phyloP scores from a whole-genome alignment of 37 sponge, comb jelly and placozoan species.

The Spongilla lacustris region DNA sequence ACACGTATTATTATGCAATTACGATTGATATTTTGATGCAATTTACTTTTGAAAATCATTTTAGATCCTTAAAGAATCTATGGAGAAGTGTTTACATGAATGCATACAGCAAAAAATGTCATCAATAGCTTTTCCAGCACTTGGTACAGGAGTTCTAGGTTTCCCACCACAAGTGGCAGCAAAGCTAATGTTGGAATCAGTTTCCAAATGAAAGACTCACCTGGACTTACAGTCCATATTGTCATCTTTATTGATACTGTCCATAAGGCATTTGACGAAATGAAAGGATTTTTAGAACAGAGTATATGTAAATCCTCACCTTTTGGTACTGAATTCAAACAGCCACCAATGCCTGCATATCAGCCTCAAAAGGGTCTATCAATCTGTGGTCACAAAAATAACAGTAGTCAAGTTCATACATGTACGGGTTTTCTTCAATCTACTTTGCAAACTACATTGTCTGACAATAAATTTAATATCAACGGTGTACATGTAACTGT shows the following conservation, averaged over 20 bases:
- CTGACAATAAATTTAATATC: slow-evolving; percentile 3
- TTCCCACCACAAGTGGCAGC: slow-evolving; percentile 55
- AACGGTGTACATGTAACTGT: slow-evolving; percentile 25
- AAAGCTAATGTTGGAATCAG: slow-evolving; percentile 22
- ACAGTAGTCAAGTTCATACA: no score
- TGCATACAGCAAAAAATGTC: slow-evolving; percentile 9
- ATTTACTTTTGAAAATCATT: no score
- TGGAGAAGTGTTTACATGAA: slow-evolving; percentile 35
- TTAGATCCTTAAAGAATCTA: slow-evolving; percentile 26
- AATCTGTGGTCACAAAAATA: no score
- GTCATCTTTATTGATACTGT: slow-evolving; percentile 52
- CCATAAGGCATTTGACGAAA: not conserved
- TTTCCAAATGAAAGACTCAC: slow-evolving; percentile 1
- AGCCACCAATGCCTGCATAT: no score
- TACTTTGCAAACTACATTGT: not conserved
- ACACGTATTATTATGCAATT: no score
- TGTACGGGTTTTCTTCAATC: no score
- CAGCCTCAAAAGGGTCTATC: no score
- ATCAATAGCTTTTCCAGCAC: slow-evolving; percentile 63
- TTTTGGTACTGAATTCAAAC: not conserved
- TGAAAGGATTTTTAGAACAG: not conserved
- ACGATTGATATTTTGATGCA: no score
- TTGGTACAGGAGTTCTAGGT: slow-evolving; percentile 63
- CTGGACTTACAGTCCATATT: slow-evolving; percentile 18
- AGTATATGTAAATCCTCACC: not conserved